Evolutionary conservation across 1,140 invertebrate species (phyloP), one percentile per base, ranked within the genome.

Genomic region (Tenebrio molitor): DNA sequence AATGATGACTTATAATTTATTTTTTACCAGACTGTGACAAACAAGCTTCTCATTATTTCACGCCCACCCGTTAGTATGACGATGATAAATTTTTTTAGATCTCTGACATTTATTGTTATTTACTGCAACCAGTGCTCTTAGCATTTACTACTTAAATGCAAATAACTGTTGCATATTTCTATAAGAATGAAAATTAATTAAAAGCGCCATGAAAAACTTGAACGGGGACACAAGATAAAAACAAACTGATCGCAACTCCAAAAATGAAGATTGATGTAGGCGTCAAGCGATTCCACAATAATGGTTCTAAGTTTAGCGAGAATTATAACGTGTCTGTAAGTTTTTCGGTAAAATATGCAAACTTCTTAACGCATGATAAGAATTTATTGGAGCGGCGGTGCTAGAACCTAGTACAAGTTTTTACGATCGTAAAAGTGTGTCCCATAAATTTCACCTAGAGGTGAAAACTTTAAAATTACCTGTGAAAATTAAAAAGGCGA

Each of bases 351-450:
- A 23, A 53, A 53, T 53, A 53, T 53, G 46, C 46, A 21, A 53
- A 21, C 17, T 53, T 53, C 36, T 53, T 53, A 53, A 53, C 46
- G 21, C 46, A 53, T 53, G 46, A 53, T 53, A 53, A 53, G 46
- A 53, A 53, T 53, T 53, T 53, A 53, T 53, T 53, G 46, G 23
- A 21, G 46, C 21, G 10, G 46, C 17, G 23, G 46, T 53, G 36
- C 12, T 3, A n/a, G 4, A 39, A 39, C 36, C 5, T 39, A 39
- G 36, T 8, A 12, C 36, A 39, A 39, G 36, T 39, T 39, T 46
- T 53, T 53, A 53, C 46, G 46, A 53, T 23, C 17, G 25, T 44
- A 44, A 23, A 53, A 53, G 17, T 23, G 46, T 10, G 17, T n/a
- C 23, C 46, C 36, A 39, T 39, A 39, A 39, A 39, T 39, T 39